phyloP scores from a whole-genome alignment of 2,797 vertebrate species.

The Hydrolagus colliei region DNA sequence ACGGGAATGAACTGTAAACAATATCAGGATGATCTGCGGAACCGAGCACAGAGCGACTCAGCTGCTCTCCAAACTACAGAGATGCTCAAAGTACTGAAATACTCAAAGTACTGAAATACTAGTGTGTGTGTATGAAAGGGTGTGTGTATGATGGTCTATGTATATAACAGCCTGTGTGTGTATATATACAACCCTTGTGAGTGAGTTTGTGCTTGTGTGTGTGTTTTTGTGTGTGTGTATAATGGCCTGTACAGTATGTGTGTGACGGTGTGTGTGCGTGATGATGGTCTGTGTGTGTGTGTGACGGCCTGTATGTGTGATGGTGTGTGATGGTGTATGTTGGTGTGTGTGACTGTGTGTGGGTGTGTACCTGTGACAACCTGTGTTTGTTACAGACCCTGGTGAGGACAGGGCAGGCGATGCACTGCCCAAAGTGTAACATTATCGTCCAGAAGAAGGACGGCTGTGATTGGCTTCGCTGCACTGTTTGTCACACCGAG shows the following conservation, averaged over 20 bases:
- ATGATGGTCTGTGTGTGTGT: background rate
- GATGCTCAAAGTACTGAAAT: slow-evolving; percentile 62
- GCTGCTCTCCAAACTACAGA: slow-evolving; percentile 69
- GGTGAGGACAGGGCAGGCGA: slow-evolving; percentile 66
- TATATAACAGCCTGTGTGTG: no score
- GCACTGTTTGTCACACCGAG: slow-evolving; percentile 72
- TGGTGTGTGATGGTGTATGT: background rate
- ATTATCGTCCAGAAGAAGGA: slow-evolving; percentile 73
- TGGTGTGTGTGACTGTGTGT: no score
- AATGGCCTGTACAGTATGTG: no score
- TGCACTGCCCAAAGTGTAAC: slow-evolving; percentile 70
- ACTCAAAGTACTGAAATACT: slow-evolving; percentile 51
- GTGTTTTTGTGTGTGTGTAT: no score
- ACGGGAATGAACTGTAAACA: slow-evolving; percentile 75
- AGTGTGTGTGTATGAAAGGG: background rate
- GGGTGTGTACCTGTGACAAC: no score
- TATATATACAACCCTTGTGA: no score
- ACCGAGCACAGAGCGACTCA: slow-evolving; percentile 62
- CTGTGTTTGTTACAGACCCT: slow-evolving; percentile 52
- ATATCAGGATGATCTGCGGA: slow-evolving; percentile 70
- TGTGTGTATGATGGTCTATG: no score
- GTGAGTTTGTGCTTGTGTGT: no score
- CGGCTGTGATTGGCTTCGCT: slow-evolving; percentile 72
- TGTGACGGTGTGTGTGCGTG: background rate
- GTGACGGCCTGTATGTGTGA: background rate